Conservation (phyloP, 92 coral and sea anemone genomes). For the Bergia puertoricense region DNA sequence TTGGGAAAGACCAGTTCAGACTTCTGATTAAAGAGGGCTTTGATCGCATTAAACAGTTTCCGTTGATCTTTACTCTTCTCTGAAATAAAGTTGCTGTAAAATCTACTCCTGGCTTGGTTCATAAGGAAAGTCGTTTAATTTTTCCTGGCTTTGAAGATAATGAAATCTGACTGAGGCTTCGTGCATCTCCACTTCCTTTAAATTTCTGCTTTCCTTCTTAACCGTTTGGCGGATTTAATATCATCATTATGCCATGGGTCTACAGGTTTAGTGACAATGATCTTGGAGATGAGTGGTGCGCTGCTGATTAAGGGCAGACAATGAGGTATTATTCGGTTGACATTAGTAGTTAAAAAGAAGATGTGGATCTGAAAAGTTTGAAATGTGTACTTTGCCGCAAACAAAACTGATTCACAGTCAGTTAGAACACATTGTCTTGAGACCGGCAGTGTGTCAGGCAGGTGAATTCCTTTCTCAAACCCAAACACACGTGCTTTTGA, state of each 20-base stretch:
- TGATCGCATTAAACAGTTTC: not conserved
- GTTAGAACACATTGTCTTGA: too few species aligned
- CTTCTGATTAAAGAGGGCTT: conserved; percentile 1
- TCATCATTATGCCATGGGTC: not conserved
- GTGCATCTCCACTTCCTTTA: conserved; percentile 1
- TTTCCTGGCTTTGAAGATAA: not conserved
- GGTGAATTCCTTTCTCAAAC: too few species aligned
- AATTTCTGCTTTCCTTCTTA: not conserved
- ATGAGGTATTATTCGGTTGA: not conserved
- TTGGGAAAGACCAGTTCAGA: not conserved
- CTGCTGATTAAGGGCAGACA: not conserved
- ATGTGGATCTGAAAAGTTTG: too few species aligned
- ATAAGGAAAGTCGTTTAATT: not conserved
- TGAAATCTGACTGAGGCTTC: not conserved
- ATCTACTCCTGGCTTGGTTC: not conserved
- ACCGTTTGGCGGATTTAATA: conserved; percentile 2
- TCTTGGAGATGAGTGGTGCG: not conserved
- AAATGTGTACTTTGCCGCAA: too few species aligned
- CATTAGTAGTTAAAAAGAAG: too few species aligned
- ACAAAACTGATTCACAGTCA: too few species aligned
- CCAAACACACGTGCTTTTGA: too few species aligned
- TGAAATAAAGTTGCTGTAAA: not conserved
- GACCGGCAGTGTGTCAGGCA: too few species aligned
- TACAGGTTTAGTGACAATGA: not conserved
- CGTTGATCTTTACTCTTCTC: conserved; percentile 1